Evolutionary conservation across 2,113 vertebrate species (phyloP).

Genomic region (Gymnogyps californianus): DNA sequence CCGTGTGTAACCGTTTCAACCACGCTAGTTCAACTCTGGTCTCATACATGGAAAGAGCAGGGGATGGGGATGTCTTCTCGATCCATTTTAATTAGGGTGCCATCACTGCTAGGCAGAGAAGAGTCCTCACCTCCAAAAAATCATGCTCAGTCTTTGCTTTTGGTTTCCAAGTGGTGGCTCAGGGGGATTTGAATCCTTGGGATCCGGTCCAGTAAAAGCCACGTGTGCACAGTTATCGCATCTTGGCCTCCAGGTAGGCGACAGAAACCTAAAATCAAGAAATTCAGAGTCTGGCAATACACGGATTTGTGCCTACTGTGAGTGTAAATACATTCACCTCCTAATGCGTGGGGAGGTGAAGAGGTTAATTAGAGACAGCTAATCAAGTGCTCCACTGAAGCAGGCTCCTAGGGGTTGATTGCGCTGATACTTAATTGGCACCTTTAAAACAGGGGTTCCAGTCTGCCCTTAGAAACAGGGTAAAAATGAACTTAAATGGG

Average conservation of each 20-base stretch:
- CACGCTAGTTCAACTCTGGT: not conserved
- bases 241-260: not conserved
- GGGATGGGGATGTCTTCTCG: rapidly evolving
- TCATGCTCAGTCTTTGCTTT: not conserved
- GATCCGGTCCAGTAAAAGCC: not conserved
- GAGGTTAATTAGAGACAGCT: constrained; percentile 42
- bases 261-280: not conserved
- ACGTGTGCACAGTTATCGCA: not conserved
- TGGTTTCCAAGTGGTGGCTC: not conserved
- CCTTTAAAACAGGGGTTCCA: not conserved
- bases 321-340: constrained; percentile 16
- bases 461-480: not conserved
- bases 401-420: not conserved
- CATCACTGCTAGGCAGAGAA: not conserved
- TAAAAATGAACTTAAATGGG: not conserved
- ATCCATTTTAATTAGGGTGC: not conserved
- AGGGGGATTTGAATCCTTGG: no score
- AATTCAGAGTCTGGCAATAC: not conserved
- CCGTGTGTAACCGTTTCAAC: rapidly evolving
- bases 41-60: not conserved
- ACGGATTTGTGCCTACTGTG: not conserved
- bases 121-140: not conserved
- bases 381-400: not conserved
- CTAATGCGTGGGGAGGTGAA: not conserved
- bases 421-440: not conserved